Conservation (phyloP, 2,797 vertebrate species). For the Halcyon chelicuti region DNA sequence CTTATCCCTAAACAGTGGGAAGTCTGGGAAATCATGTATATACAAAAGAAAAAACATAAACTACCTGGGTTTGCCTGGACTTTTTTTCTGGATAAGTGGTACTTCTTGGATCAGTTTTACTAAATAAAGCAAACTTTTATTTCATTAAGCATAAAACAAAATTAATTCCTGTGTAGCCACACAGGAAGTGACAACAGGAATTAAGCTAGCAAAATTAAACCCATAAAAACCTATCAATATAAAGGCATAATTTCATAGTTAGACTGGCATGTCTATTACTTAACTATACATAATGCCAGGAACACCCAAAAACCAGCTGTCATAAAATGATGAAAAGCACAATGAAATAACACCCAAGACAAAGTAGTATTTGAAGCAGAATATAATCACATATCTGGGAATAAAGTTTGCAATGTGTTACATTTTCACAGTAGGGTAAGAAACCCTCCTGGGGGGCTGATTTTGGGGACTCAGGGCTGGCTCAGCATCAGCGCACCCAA, state of each 20-base stretch:
- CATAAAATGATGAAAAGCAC: not conserved
- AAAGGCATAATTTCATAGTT: not conserved
- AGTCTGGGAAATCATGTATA: not conserved
- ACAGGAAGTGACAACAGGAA: not conserved
- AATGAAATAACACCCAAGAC: not conserved
- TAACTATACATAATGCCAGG: not conserved
- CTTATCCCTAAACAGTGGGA: not conserved
- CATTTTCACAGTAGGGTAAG: not conserved
- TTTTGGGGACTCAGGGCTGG: rapidly evolving
- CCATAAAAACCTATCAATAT: not conserved
- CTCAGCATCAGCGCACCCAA: not conserved
- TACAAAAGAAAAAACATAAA: not conserved
- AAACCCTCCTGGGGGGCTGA: not conserved
- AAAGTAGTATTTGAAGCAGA: not conserved
- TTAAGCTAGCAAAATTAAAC: not conserved
- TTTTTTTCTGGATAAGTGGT: not conserved
- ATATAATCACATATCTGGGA: not conserved
- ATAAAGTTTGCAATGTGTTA: not conserved
- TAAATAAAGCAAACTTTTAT: not conserved
- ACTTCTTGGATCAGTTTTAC: not conserved
- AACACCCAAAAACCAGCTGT: not conserved
- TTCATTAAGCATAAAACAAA: not conserved
- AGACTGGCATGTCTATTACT: not conserved
- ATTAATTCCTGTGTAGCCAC: not conserved
- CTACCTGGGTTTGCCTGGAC: not conserved